Evolutionary conservation across 2,113 vertebrate species (phyloP), one percentile per base, ranked within the genome.

Genomic region (Ranitomeya imitator): DNA sequence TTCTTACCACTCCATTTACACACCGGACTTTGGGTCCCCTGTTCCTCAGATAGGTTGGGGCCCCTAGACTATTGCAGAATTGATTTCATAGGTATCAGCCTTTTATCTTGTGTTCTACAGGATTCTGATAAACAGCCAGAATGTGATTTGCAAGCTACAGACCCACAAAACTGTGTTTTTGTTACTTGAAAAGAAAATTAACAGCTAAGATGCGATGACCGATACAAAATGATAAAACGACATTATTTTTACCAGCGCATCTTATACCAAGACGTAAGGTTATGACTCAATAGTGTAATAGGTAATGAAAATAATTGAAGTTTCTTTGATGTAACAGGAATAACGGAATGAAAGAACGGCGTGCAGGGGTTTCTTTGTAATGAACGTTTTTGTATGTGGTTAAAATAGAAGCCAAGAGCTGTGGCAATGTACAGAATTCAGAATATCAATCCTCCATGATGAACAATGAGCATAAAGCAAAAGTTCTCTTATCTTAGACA

Each of bases 391-490:
- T 60, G 78, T 80, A 26, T 59, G 31, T 80, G 12, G 78, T 57
- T 26, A 80, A 60, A 80, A 59, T 79, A 80, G 78, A 31, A 80
- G 18, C 23, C 18, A 59, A 26, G 23, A 80, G 14, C 78, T 59
- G 18, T 76, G 18, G 37, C 78, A 60, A 80, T 60, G 55, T 60
- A 80, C 52, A 79, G 77, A 52, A 14, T 57, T 55, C 77, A 79
- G 51, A 79, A 16, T 54, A 54, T 79, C 77, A 55, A 55, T 57
- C 52, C 19, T 23, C 21, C 77, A 1, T 5, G 5, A 37, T 18
- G 55, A 81, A 81, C 26, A 81, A 81, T 60, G 79, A 60, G 59
- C 23, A 61, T 14, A 59, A 60, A 26, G 52, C 54, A 57, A 18
- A 15, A 37, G 8, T 81, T 81, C 55, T 81, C 23, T 16, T 18